Percentiles rank a stretch among this genome's conserved stretches.
Conservation (phyloP, 1,140 invertebrate species). For the Drosophila pruinosa region DNA sequence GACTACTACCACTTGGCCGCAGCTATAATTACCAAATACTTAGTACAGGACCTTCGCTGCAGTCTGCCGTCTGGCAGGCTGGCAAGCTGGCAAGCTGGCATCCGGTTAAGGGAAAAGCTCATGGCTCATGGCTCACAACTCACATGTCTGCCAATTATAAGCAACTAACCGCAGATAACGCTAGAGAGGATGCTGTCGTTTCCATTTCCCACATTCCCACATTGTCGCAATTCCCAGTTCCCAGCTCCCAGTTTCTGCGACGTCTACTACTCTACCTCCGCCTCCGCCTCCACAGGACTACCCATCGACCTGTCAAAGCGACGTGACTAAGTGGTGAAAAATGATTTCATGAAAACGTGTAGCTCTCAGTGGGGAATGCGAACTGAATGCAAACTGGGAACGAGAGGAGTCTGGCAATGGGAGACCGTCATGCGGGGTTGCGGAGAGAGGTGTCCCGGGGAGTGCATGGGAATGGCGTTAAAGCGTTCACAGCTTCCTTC, state of each 20-base stretch:
- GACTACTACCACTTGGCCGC: constrained; percentile 7
- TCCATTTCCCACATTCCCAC: constrained; percentile 46
- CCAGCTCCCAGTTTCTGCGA: background rate
- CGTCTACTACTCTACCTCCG: background rate
- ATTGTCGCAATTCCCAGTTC: constrained; percentile 16
- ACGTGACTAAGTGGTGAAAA: constrained; percentile 80
- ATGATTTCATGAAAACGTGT: constrained; percentile 80
- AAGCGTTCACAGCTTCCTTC: constrained; percentile 48
- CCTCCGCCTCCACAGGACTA: background rate
- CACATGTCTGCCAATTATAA: constrained; percentile 80
- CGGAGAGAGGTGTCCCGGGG: background rate
- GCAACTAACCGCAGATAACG: constrained; percentile 78
- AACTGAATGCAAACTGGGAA: constrained; percentile 52
- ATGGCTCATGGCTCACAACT: constrained; percentile 35
- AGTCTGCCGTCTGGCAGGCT: background rate
- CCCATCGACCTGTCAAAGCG: constrained; percentile 66
- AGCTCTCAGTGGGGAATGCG: constrained; percentile 66
- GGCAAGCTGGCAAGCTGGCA: constrained; percentile 3
- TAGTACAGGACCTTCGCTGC: constrained; percentile 13
- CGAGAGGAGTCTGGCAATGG: background rate
- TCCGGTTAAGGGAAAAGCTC: constrained; percentile 45
- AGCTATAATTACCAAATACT: constrained; percentile 49
- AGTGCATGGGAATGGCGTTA: constrained; percentile 24
- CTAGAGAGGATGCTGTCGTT: constrained; percentile 66
- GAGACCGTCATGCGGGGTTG: background rate